Conservation (phyloP, 2,113 vertebrate genomes). For the cat (Felis catus) region F.catus_Fca126_mat1.0 CM031416.1:46847001-46847500, state of each 20-base stretch:
- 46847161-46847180: constrained; percentile 42
- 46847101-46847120: neutral
- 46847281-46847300: neutral
- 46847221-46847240: neutral
- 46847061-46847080: constrained; percentile 71
- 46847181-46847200: constrained; percentile 35
- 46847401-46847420: neutral
- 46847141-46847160: neutral
- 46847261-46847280: constrained; percentile 21
- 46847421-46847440: no score
- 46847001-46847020: constrained; percentile 75
- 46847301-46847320: neutral
- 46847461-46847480: no score
- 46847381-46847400: neutral
- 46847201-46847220: neutral
- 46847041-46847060: constrained; percentile 71
- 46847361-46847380: neutral
- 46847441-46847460: no score
- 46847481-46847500: no score
- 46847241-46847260: neutral
- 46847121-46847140: neutral
- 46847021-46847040: constrained; percentile 68
- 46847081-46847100: neutral
- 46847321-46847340: neutral
- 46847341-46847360: neutral